Percentiles rank a stretch among this genome's conserved stretches.
Evolutionary conservation across 2,888 invertebrate species (phyloP).

Genomic region (Volucella inflata): DNA sequence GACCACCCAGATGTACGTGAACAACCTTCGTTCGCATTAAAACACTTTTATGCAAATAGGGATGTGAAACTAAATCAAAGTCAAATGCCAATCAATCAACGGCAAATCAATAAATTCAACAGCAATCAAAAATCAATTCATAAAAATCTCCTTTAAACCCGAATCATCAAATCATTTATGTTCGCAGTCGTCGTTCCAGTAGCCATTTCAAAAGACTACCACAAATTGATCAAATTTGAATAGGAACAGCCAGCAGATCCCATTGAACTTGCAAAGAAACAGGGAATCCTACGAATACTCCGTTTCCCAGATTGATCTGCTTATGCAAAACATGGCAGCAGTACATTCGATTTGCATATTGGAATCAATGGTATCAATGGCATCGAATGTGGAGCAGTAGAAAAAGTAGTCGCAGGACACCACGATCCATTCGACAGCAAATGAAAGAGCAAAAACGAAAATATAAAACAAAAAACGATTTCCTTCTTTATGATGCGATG

Average conservation of each 20-base stretch:
- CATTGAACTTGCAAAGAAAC: constrained; percentile 55
- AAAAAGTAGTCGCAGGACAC: constrained; percentile 13
- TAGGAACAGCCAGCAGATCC: constrained; percentile 58
- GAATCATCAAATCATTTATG: constrained; percentile 65
- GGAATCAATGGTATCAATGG: background rate
- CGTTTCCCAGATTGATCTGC: constrained; percentile 24
- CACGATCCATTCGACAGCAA: background rate
- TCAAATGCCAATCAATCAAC: constrained; percentile 68
- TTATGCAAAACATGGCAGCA: constrained; percentile 45
- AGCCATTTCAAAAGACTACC: background rate
- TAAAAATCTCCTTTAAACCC: constrained; percentile 67
- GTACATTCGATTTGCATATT: constrained; percentile 62
- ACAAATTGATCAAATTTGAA: constrained; percentile 51
- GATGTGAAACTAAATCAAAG: constrained; percentile 59
- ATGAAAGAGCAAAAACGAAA: background rate
- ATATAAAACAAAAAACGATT: constrained; percentile 10
- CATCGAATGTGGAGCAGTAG: constrained; percentile 65
- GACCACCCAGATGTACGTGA: constrained; percentile 29
- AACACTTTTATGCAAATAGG: constrained; percentile 41
- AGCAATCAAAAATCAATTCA: constrained; percentile 75
- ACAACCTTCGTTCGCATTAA: background rate
- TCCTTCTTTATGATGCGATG: constrained; percentile 17
- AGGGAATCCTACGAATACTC: constrained; percentile 11
- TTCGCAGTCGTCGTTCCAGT: background rate
- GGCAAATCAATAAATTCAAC: constrained; percentile 70